These are phyloP conservation scores for Dione juno DNA, from an alignment of 2,888 invertebrate genomes.

Conservation along the genomic window DNA sequence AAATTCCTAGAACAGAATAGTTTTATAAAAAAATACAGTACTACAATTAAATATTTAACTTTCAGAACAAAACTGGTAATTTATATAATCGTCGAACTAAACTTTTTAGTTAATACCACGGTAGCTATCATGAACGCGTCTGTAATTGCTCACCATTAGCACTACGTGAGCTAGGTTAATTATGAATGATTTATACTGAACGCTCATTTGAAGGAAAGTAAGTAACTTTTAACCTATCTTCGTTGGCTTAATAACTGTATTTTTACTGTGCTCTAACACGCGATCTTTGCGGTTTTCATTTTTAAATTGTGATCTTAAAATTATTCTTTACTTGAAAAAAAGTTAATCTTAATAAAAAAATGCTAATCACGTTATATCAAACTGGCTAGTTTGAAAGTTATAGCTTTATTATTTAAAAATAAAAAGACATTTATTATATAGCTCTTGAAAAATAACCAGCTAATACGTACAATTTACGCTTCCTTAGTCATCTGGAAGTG, in stretches of 20 bases:
- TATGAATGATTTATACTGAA: slow-evolving; percentile 23
- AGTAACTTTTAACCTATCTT: slow-evolving; percentile 14
- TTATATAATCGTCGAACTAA: neutral
- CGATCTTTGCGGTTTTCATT: neutral
- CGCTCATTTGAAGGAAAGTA: slow-evolving; percentile 9
- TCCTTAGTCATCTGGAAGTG: too few species aligned
- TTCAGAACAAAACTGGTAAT: slow-evolving; percentile 1
- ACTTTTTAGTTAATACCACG: slow-evolving; percentile 15
- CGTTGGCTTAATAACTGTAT: slow-evolving; percentile 7
- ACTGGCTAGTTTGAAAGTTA: too few species aligned
- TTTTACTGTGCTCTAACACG: slow-evolving; percentile 7
- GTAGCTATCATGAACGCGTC: slow-evolving; percentile 16
- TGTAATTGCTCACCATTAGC: slow-evolving; percentile 22
- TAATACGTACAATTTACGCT: too few species aligned
- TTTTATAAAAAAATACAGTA: neutral
- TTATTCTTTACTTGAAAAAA: neutral
- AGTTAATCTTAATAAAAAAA: too few species aligned
- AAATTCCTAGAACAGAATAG: neutral
- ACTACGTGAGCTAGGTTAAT: slow-evolving; percentile 16
- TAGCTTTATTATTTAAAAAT: too few species aligned
- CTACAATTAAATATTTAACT: neutral
- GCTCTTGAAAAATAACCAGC: too few species aligned
- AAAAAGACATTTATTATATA: too few species aligned
- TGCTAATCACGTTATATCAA: too few species aligned
- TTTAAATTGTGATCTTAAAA: neutral